phyloP scores from a whole-genome alignment of 2,797 vertebrate genomes.

The Brachyrhaphis roseni region DNA sequence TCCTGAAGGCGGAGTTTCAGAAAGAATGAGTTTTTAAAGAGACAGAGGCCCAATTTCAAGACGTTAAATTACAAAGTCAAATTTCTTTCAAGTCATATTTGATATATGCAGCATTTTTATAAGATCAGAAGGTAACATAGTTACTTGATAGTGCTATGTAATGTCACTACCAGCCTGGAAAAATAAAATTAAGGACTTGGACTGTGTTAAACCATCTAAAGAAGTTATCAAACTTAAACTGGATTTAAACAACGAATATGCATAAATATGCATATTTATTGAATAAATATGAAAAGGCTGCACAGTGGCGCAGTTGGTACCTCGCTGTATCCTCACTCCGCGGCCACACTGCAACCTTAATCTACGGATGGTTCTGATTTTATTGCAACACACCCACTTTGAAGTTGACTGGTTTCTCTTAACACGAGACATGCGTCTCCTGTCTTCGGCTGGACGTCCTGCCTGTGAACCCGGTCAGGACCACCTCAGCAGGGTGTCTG shows the following conservation, averaged over 20 bases:
- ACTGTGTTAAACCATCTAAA: background rate
- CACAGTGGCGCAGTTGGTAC: background rate
- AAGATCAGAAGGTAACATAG: too few species aligned
- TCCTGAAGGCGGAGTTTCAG: too few species aligned
- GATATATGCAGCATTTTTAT: too few species aligned
- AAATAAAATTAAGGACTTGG: background rate
- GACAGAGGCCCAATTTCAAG: too few species aligned
- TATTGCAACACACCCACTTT: constrained; percentile 47
- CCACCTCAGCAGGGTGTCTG: constrained; percentile 54
- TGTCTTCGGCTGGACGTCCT: constrained; percentile 31
- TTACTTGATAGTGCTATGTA: too few species aligned
- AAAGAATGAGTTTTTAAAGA: too few species aligned
- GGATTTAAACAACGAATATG: too few species aligned
- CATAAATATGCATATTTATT: too few species aligned
- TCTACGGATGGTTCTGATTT: constrained; percentile 51
- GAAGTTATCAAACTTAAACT: background rate
- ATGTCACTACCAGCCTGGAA: too few species aligned
- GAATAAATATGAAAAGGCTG: too few species aligned
- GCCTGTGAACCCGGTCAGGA: constrained; percentile 55
- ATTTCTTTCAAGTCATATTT: too few species aligned
- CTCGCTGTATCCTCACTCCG: constrained; percentile 28
- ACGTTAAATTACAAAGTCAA: too few species aligned
- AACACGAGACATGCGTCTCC: constrained; percentile 30
- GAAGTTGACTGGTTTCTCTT: constrained; percentile 52
- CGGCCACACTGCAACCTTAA: constrained; percentile 16